These are phyloP conservation scores for Pterocles burchelli DNA, from an alignment of 2,113 vertebrate species.

Conservation along the genomic window DNA sequence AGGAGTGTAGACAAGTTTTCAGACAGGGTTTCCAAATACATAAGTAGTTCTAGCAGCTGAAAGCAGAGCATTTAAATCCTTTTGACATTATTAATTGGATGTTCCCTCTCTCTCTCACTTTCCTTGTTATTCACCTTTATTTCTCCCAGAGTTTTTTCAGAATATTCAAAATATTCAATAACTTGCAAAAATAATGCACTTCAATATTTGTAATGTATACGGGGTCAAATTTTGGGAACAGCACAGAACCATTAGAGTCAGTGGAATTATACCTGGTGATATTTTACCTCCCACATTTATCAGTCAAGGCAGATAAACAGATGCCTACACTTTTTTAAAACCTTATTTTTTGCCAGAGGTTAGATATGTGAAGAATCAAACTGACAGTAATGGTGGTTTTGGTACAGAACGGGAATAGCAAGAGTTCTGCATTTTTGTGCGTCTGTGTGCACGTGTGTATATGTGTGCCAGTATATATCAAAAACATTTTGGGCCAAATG, in stretches of 20 bases:
- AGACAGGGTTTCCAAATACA: neutral
- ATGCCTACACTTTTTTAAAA: neutral
- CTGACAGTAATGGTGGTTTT: neutral
- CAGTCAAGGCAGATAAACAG: neutral
- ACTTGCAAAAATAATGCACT: neutral
- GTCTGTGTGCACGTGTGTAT: rapidly evolving
- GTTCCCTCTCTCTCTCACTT: neutral
- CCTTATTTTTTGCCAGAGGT: neutral
- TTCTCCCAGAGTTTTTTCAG: neutral
- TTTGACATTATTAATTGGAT: conserved; percentile 61
- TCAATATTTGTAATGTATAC: neutral
- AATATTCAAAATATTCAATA: neutral
- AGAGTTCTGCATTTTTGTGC: neutral
- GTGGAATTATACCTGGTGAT: neutral
- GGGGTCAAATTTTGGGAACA: neutral
- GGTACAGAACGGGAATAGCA: neutral
- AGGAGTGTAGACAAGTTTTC: conserved; percentile 34
- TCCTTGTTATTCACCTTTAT: neutral
- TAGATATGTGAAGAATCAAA: neutral
- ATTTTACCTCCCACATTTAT: neutral
- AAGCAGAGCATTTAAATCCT: conserved; percentile 40
- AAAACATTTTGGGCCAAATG: neutral
- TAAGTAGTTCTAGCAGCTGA: conserved; percentile 44
- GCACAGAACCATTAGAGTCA: neutral
- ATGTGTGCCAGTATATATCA: neutral